phyloP scores from a whole-genome alignment of 2,797 vertebrate genomes.

The Lutjanus campechanus region DNA sequence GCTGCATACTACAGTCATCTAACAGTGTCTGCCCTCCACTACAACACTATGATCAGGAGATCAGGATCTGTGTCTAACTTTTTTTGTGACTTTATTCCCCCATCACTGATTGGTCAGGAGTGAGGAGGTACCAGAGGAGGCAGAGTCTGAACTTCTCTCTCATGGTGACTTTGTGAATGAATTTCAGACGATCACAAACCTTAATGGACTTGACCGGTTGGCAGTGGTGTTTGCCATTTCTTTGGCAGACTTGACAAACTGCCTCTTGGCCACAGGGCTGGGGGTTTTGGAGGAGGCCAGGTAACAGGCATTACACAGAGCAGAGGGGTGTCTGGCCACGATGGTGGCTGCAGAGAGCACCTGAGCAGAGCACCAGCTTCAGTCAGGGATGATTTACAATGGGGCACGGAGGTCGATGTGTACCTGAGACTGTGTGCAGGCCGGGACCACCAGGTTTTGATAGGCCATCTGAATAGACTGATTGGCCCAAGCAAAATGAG shows the following conservation, averaged over 20 bases:
- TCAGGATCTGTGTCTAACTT: too few species aligned
- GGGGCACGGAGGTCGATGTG: background rate
- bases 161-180: too few species aligned
- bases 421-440: conserved; percentile 98
- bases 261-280: conserved; percentile 97
- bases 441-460: conserved; percentile 96
- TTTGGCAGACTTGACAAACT: conserved; percentile 98
- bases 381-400: too few species aligned
- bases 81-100: too few species aligned
- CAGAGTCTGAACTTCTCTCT: too few species aligned
- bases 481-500: conserved; percentile 97
- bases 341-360: conserved; percentile 99
- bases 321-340: conserved; percentile 97
- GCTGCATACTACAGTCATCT: too few species aligned
- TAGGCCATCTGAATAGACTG: conserved; percentile 99
- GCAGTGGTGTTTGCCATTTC: conserved; percentile 99
- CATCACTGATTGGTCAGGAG: too few species aligned
- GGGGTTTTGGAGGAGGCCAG: conserved; percentile 94
- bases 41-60: too few species aligned
- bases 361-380: conserved; percentile 79
- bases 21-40: too few species aligned
- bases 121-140: too few species aligned
- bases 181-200: too few species aligned
- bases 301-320: conserved; percentile 96
- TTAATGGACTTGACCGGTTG: conserved; percentile 98